These are phyloP conservation scores for Sebastiscus tertius DNA, from an alignment of 2,797 vertebrate genomes.

Conservation along the genomic window DNA sequence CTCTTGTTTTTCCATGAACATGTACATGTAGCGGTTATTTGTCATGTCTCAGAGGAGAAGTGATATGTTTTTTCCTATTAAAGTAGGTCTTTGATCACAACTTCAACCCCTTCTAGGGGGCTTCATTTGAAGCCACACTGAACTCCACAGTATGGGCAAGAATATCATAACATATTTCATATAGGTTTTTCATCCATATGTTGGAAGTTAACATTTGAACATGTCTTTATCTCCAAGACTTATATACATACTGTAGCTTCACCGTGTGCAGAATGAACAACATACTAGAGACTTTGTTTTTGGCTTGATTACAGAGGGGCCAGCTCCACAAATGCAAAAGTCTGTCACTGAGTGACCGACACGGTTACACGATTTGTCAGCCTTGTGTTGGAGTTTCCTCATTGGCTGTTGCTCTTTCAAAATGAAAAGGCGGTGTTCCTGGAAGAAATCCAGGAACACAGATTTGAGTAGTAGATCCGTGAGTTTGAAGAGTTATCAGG, in stretches of 20 bases:
- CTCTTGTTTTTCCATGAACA: slow-evolving; percentile 21
- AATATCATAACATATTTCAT: background rate
- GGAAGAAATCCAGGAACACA: background rate
- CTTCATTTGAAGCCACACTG: background rate
- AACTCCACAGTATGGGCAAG: background rate
- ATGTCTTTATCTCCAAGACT: background rate
- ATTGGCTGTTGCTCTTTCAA: too few species aligned
- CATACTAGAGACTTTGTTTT: background rate
- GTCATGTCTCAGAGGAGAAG: slow-evolving; percentile 9
- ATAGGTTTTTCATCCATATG: background rate
- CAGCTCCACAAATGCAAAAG: too few species aligned
- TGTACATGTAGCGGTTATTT: slow-evolving; percentile 2
- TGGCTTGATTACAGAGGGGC: too few species aligned
- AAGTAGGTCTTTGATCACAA: slow-evolving; percentile 20
- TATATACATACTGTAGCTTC: background rate
- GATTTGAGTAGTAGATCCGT: background rate
- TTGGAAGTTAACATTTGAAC: background rate
- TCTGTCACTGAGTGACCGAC: too few species aligned
- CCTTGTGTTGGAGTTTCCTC: too few species aligned
- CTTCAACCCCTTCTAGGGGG: background rate
- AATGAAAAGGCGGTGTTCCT: too few species aligned
- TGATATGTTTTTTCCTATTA: background rate
- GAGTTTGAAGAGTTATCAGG: background rate
- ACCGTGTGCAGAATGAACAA: background rate
- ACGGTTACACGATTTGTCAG: too few species aligned